These are phyloP conservation scores for Oostethus manadensis DNA, from an alignment of 2,113 vertebrate species.

Conservation along the genomic window DNA sequence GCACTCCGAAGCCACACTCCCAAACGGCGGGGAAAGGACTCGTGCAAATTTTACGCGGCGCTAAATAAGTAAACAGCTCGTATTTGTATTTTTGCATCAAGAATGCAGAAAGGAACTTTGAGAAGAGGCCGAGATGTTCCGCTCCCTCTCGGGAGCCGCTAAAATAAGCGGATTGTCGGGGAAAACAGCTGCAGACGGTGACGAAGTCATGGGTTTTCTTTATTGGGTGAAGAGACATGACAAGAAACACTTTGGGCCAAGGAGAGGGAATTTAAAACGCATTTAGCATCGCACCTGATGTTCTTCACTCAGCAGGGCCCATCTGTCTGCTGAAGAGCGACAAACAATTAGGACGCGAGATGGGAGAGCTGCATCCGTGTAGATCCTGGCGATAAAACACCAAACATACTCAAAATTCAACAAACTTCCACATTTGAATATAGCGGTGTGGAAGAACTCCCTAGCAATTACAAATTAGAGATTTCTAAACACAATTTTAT, in stretches of 20 bases:
- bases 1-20: no score
- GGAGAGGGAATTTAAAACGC: not conserved
- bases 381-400: no score
- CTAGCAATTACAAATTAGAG: no score
- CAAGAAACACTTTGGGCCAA: not conserved
- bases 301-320: slow-evolving; percentile 36
- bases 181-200: not conserved
- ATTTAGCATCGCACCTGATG: slow-evolving; percentile 24
- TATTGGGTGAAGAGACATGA: slow-evolving; percentile 17
- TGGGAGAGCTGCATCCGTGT: not conserved
- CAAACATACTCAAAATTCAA: no score
- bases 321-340: slow-evolving; percentile 53
- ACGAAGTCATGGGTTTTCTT: slow-evolving; percentile 6
- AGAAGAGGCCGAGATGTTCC: slow-evolving; percentile 17
- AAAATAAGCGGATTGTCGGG: slow-evolving; percentile 11
- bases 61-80: slow-evolving; percentile 59
- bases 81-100: slow-evolving; percentile 34
- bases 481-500: no score
- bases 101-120: slow-evolving; percentile 37
- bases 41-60: slow-evolving; percentile 52
- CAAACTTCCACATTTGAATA: no score
- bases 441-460: no score
- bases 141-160: slow-evolving; percentile 37
- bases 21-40: not conserved
- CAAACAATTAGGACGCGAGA: slow-evolving; percentile 43